Percentiles rank a stretch among this genome's conserved stretches.
These are phyloP conservation scores for Drosophila parthenogenetica DNA, from an alignment of 2,888 invertebrate species.

Conservation along the genomic window DNA sequence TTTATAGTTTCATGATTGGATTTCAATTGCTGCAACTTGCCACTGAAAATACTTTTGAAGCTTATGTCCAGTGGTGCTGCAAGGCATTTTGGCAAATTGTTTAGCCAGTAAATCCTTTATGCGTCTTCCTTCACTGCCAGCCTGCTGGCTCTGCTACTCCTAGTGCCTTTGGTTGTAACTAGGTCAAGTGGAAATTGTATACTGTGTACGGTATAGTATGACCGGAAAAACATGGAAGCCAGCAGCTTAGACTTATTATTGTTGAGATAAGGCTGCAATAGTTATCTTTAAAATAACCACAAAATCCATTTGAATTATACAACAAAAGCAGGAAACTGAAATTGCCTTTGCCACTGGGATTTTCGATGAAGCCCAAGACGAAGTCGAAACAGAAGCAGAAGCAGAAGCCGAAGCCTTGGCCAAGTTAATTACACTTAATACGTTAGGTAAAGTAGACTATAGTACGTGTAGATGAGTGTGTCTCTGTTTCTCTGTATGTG, in stretches of 20 bases:
- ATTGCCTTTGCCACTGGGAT: conserved; percentile 16
- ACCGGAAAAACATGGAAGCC: conserved; percentile 45
- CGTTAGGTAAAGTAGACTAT: conserved; percentile 46
- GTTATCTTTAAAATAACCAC: conserved; percentile 74
- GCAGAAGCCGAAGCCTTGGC: conserved; percentile 28
- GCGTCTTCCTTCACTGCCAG: conserved; percentile 10
- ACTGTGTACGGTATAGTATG: background rate
- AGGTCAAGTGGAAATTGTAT: conserved; percentile 75
- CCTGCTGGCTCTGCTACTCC: background rate
- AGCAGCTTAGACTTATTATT: conserved; percentile 60
- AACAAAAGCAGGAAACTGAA: conserved; percentile 40
- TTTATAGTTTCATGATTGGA: conserved; percentile 36
- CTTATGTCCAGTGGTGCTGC: conserved; percentile 21
- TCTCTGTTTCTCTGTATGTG: conserved; percentile 14
- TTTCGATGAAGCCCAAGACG: background rate
- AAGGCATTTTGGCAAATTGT: conserved; percentile 51
- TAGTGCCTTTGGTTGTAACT: conserved; percentile 47
- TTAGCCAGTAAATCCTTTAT: conserved; percentile 60
- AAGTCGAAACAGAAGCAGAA: background rate
- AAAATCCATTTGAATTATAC: conserved; percentile 75
- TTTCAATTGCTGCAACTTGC: conserved; percentile 27
- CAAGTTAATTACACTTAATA: conserved; percentile 80
- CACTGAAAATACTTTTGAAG: conserved; percentile 14
- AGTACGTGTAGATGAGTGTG: conserved; percentile 14
- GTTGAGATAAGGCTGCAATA: conserved; percentile 54